phyloP scores from a whole-genome alignment of 2,888 invertebrate species.

The Frankliniella intonsa region DNA sequence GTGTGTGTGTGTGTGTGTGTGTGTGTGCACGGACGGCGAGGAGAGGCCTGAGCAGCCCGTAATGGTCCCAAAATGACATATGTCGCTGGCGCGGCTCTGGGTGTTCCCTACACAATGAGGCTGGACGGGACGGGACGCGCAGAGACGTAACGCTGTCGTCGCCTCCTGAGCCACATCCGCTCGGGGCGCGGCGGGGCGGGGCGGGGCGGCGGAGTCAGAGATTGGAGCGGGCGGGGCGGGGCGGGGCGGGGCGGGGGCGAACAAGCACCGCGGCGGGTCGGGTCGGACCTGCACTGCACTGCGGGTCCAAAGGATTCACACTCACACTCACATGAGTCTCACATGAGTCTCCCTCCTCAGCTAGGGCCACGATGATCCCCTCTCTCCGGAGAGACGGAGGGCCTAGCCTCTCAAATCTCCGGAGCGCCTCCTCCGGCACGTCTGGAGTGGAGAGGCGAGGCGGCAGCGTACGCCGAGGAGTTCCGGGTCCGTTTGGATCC shows the following conservation, averaged over 20 bases:
- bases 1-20: neutral
- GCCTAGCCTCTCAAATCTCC: neutral
- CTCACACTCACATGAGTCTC: no score
- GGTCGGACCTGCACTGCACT: no score
- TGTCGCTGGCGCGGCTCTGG: neutral
- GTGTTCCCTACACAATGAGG: conserved; percentile 15
- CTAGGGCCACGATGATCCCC: no score
- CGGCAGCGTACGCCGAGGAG: neutral
- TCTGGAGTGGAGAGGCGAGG: neutral
- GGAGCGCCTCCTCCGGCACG: neutral
- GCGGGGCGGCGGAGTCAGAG: neutral
- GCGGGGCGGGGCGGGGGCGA: neutral
- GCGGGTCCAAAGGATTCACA: no score
- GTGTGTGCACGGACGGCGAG: neutral
- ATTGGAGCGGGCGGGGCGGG: neutral
- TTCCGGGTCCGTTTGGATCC: neutral
- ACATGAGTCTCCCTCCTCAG: no score
- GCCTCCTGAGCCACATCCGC: conserved; percentile 11
- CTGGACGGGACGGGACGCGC: neutral
- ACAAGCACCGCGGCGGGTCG: neutral
- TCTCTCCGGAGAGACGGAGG: no score
- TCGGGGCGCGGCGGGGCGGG: neutral
- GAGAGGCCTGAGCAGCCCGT: neutral
- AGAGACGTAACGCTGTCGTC: neutral
- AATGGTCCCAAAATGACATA: conserved; percentile 25